Base-by-base conservation (phyloP, 2,888 invertebrate species). In the Beris chalybata region DNA sequence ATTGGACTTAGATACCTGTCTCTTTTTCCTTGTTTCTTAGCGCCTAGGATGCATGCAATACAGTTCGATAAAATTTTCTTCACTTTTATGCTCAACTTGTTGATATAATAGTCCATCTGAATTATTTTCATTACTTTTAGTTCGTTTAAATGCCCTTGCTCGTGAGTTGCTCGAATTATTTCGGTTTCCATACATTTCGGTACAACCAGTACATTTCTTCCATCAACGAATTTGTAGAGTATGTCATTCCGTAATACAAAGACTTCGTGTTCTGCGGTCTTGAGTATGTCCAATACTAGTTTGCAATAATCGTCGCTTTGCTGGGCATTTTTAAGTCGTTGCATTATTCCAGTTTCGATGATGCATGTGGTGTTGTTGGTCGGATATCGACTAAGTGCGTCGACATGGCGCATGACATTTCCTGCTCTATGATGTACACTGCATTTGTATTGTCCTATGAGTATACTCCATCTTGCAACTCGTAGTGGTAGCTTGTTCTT, bases 141-240 rank as follows among this genome's bases (percentile, higher is more conserved):
- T 1, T 48, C 15, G 13, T 54, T 56, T 13, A 69, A 67, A 55
- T 69, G 66, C 6, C 67, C 66, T 45, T 64, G 61, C 29, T 67
- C 30, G 13, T 67, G 67, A 11, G 31, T 43, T 9, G 31, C 22
- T 30, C 22, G 38, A 5, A 69, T 66, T 7, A 69, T 59, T 15
- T 50, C 15, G 22, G 63, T 45, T 31, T 67, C 52, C 64, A 69
- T 67, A 4, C 11, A 4, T 0, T 22, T 48, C 3, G 69, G 67
- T 38, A 66, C 61, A 1, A 70, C 70, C 3, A 72, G 11, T 32
- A 72, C 48, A 6, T 65, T 59, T 15, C 44, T 54, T 5, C 53
- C 68, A 11, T 58, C 29, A 29, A 31, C 9, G 44, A 47, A 4
- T 57, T 63, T 67, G 32, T 67, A 69, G 0, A 69, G 45, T 12